phyloP scores from a whole-genome alignment of 2,797 vertebrate species.

The Monodelphis domestica region DNA sequence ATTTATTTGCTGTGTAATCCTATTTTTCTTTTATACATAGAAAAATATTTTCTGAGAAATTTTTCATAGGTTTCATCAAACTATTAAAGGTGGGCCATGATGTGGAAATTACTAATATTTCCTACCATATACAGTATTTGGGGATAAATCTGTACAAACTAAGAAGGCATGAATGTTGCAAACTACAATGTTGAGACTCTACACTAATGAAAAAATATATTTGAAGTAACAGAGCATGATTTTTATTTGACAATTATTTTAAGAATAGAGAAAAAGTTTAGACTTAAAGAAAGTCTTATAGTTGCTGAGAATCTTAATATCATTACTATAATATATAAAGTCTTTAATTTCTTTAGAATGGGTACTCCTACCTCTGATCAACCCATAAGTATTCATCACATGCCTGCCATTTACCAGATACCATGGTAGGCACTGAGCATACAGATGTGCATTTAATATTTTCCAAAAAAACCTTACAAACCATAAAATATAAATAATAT shows the following conservation, averaged over 20 bases:
- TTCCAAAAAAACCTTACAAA: neutral
- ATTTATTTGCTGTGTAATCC: neutral
- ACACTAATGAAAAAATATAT: neutral
- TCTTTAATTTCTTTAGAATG: neutral
- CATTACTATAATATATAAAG: neutral
- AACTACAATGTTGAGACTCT: neutral
- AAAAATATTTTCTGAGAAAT: neutral
- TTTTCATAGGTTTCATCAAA: neutral
- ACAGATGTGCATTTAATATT: neutral
- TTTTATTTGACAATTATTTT: neutral
- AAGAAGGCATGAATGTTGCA: neutral
- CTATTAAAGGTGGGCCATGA: neutral
- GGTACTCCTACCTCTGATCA: too few relatives aligned
- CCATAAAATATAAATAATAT: neutral
- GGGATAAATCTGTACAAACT: neutral
- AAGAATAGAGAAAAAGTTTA: neutral
- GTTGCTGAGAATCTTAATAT: neutral
- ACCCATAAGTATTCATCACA: neutral
- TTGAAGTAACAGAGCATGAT: neutral
- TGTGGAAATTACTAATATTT: neutral
- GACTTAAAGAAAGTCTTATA: neutral
- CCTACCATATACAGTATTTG: neutral
- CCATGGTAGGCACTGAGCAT: neutral
- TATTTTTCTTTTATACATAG: neutral
- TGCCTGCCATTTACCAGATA: neutral